Evolutionary conservation across 2,888 invertebrate genomes (phyloP).

Genomic region (Calephelis perditalis): DNA sequence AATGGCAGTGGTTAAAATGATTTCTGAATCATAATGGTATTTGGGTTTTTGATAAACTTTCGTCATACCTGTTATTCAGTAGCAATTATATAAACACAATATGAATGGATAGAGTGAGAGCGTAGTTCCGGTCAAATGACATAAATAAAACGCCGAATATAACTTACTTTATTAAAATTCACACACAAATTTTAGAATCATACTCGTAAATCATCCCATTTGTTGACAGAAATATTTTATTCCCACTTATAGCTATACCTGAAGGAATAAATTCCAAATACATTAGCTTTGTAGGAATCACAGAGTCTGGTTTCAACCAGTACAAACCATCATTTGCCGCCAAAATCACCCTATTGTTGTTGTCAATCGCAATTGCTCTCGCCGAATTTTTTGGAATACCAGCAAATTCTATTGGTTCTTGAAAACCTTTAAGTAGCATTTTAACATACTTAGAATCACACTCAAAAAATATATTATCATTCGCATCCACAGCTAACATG

Average conservation of each 20-base stretch:
- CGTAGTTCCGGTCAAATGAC: background rate
- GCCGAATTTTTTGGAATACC: conserved; percentile 61
- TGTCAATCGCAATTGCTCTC: conserved; percentile 52
- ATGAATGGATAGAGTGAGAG: background rate
- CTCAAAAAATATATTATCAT: conserved; percentile 61
- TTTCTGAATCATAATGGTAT: too few species aligned
- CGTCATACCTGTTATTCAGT: too few species aligned
- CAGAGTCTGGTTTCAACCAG: conserved; percentile 47
- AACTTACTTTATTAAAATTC: conserved; percentile 8
- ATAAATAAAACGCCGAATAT: conserved; percentile 1
- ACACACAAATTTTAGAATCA: conserved; percentile 37
- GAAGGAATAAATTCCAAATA: conserved; percentile 58
- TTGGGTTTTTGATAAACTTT: too few species aligned
- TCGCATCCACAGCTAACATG: conserved; percentile 56
- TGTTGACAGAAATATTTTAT: conserved; percentile 50
- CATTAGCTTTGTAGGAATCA: conserved; percentile 66
- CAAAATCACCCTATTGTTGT: conserved; percentile 43
- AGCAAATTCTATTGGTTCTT: conserved; percentile 63
- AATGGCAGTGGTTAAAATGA: too few species aligned
- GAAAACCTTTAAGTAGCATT: conserved; percentile 57
- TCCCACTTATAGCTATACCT: conserved; percentile 48
- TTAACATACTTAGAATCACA: conserved; percentile 69
- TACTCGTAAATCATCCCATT: conserved; percentile 61
- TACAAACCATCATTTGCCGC: conserved; percentile 66
- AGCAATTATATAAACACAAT: too few species aligned